Base-by-base conservation (phyloP, 1,140 invertebrate genomes). In the Lucilia sericata region DNA sequence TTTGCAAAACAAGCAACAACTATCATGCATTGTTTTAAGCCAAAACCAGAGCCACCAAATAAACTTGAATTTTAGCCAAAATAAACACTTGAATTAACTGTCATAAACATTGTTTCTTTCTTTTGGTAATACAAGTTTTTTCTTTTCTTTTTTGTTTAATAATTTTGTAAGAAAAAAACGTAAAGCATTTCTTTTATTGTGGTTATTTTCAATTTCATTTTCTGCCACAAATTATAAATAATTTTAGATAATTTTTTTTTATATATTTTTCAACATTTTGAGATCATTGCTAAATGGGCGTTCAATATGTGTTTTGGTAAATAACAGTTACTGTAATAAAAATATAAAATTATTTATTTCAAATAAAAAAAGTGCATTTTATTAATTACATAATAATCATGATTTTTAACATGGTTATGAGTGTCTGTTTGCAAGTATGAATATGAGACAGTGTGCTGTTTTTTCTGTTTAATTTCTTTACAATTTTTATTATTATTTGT, bases 211-310 rank as follows among this genome's bases (percentile, higher is more conserved):
- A 42, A 10, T 42, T 42, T 42, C 42, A 10, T 42, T 42, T 42
- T 42, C 5, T 42, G 5, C 7, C 42, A 8, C 42, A 42, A 42
- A 42, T 60, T 60, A 60, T 60, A 14, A 14, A 5, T 60, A n/a
- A 60, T 60, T 60, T 60, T n/a, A 60, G 55, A 60, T 60, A 17
- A n/a, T n/a, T n/a, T n/a, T 14, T 60, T 60, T 60, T 60, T 60
- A 60, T n/a, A n/a, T n/a, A n/a, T 60, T n/a, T n/a, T n/a, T 9
- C 13, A 60, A 17, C 51, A 60, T 60, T n/a, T 60, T 60, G 14
- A 60, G 55, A 60, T 60, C 17, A 82, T 70, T 82, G 34, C 82
- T 51, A 49, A 83, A 83, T 75, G 36, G 17, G 34, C 82, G 19
- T 7, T 42, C 42, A 42, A 42, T 10, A 42, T 42, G 42, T 8